Conservation (phyloP, 2,113 vertebrate genomes). For the Chauna torquata region DNA sequence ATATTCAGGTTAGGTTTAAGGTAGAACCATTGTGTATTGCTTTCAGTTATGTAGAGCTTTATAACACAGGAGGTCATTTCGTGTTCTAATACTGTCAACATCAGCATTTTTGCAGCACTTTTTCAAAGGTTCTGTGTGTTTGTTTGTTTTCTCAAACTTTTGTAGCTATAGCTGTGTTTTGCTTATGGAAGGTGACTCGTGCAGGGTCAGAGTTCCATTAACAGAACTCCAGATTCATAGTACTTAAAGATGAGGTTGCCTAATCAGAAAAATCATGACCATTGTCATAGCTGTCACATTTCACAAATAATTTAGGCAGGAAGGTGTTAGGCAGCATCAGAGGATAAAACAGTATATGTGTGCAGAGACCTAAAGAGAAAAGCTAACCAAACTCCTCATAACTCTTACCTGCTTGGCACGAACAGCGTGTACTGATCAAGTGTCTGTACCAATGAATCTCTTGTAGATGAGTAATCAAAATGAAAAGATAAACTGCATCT, state of each 20-base stretch:
- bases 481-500: not conserved
- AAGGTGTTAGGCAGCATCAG: not conserved
- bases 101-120: fast-evolving
- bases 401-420: not conserved
- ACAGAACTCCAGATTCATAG: not conserved
- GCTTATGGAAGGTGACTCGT: fast-evolving
- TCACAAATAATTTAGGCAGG: not conserved
- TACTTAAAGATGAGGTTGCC: not conserved
- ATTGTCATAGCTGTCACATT: fast-evolving
- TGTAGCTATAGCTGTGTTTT: not conserved
- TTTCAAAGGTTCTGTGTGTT: too few species aligned
- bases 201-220: fast-evolving
- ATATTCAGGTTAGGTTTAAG: not conserved
- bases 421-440: not conserved
- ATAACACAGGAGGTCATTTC: fast-evolving
- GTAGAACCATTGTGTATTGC: fast-evolving
- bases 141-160: not conserved
- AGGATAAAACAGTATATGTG: fast-evolving
- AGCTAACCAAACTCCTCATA: not conserved
- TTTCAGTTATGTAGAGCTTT: fast-evolving
- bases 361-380: not conserved
- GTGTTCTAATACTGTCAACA: fast-evolving
- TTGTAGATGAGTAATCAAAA: not conserved
- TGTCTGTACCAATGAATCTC: not conserved
- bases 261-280: not conserved